Conservation (phyloP, 2,888 invertebrate species). For the Lycocerus yunnanus region DNA sequence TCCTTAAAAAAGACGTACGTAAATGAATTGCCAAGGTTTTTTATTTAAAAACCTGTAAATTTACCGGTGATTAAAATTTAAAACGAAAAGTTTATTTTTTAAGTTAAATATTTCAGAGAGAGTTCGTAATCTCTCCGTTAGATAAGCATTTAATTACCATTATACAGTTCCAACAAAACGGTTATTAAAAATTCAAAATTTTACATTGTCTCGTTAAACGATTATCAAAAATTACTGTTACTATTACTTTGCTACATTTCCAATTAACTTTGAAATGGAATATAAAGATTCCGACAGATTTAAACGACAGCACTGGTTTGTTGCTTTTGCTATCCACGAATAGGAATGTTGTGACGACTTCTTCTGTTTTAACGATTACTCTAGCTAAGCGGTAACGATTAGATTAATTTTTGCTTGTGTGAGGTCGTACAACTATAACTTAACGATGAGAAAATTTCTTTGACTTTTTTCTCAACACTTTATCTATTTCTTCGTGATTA, state of each 20-base stretch:
- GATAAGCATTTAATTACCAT: background rate
- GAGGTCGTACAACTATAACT: background rate
- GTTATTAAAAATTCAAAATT: background rate
- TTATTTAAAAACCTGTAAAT: background rate
- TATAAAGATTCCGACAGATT: conserved; percentile 17
- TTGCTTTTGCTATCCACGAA: background rate
- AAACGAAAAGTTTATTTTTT: background rate
- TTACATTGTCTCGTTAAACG: background rate
- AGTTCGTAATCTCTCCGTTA: background rate
- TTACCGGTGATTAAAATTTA: background rate
- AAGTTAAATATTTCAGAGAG: background rate
- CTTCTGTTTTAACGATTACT: conserved; percentile 7
- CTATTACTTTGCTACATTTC: background rate
- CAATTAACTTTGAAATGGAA: conserved; percentile 13
- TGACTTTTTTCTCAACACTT: background rate
- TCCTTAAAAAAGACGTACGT: background rate
- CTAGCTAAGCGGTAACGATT: conserved; percentile 2
- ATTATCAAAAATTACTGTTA: background rate
- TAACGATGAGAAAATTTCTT: background rate
- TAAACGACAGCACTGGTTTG: conserved; percentile 7
- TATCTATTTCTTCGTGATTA: background rate
- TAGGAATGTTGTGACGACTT: conserved; percentile 3
- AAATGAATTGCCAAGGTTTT: background rate
- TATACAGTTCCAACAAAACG: background rate
- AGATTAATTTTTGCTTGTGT: conserved; percentile 1